A percentile compares a stretch with the other conserved stretches of the same genome.
phyloP scores from a whole-genome alignment of 2,888 invertebrate species.

The Baccha elongata region DNA sequence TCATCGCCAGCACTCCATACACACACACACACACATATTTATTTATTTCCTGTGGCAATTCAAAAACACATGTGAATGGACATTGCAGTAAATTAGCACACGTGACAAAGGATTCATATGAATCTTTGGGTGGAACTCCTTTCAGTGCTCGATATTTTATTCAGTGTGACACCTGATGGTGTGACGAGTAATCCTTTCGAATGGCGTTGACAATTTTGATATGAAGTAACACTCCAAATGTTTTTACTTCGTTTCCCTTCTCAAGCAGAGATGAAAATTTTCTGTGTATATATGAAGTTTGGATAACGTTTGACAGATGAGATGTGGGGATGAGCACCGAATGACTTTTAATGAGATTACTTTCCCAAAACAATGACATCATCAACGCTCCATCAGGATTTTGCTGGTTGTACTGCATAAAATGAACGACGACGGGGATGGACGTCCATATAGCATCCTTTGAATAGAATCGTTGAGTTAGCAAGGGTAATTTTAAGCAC shows the following conservation, averaged over 20 bases:
- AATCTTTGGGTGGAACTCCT: background rate
- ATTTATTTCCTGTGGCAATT: background rate
- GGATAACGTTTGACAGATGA: background rate
- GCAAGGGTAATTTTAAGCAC: constrained; percentile 7
- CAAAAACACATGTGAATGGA: constrained; percentile 33
- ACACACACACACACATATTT: background rate
- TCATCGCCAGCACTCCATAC: constrained; percentile 7
- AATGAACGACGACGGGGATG: constrained; percentile 11
- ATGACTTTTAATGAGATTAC: constrained; percentile 68
- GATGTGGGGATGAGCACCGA: constrained; percentile 25
- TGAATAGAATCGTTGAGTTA: background rate
- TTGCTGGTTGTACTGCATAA: constrained; percentile 20
- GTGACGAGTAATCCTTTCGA: constrained; percentile 41
- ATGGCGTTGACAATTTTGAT: constrained; percentile 47
- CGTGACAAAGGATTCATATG: constrained; percentile 13
- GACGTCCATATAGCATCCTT: background rate
- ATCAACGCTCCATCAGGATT: constrained; percentile 54
- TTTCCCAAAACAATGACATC: constrained; percentile 49
- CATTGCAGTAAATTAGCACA: constrained; percentile 42
- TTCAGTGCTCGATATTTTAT: constrained; percentile 45
- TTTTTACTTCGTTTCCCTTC: background rate
- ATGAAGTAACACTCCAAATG: constrained; percentile 40
- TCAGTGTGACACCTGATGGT: constrained; percentile 44
- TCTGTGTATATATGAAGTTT: constrained; percentile 3
- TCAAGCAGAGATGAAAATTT: background rate